These are phyloP conservation scores for Gryon sp. DNA, from an alignment of 1,140 invertebrate species.

Conservation along the genomic window DNA sequence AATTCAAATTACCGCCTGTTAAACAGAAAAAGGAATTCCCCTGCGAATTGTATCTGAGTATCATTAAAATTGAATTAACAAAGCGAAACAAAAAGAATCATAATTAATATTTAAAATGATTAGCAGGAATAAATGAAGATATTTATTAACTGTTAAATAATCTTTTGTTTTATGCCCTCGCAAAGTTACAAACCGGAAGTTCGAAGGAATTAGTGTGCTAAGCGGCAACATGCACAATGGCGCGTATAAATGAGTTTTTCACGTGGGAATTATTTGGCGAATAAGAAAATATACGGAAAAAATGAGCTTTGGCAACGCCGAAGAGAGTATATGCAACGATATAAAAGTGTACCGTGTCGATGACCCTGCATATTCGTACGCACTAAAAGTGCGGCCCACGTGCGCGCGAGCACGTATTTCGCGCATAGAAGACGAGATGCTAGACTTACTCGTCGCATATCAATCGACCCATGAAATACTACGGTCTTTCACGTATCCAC, in stretches of 20 bases:
- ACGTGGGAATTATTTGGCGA: slow-evolving; percentile 63
- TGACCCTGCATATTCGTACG: slow-evolving; percentile 74
- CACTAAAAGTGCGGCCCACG: slow-evolving; percentile 70
- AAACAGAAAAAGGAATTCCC: neutral
- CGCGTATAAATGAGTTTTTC: slow-evolving; percentile 63
- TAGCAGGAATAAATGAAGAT: slow-evolving; percentile 49
- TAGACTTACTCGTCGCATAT: slow-evolving; percentile 61
- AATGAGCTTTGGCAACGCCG: slow-evolving; percentile 65
- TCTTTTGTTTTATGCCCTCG: slow-evolving; percentile 51
- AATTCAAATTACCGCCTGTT: no score
- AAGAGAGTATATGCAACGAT: slow-evolving; percentile 74
- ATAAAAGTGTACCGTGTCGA: slow-evolving; percentile 79
- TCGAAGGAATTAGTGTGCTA: slow-evolving; percentile 61
- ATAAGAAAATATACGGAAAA: slow-evolving; percentile 61
- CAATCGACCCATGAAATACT: slow-evolving; percentile 58
- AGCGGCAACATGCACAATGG: slow-evolving; percentile 59
- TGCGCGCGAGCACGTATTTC: slow-evolving; percentile 63
- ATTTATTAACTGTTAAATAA: slow-evolving; percentile 61
- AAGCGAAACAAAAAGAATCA: neutral
- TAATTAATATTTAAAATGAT: slow-evolving; percentile 25
- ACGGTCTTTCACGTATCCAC: slow-evolving; percentile 45
- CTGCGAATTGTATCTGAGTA: neutral
- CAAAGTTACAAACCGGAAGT: slow-evolving; percentile 53
- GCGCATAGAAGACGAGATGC: slow-evolving; percentile 65
- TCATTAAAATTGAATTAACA: slow-evolving; percentile 14